Evolutionary conservation across 2,797 vertebrate species (phyloP).

Genomic region (Lagocephalus sceleratus): DNA sequence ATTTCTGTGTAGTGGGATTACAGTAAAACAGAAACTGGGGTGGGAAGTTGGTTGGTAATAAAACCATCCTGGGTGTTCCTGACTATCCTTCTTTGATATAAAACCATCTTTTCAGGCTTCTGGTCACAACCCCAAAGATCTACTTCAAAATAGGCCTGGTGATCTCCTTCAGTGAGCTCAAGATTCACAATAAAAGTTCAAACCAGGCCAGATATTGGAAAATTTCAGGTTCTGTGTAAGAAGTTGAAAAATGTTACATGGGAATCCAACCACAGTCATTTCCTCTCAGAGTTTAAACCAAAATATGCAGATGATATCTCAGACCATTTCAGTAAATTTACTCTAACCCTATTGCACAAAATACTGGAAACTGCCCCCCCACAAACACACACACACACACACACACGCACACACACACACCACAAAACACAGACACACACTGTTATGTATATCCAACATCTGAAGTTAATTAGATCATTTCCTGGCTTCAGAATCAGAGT

Average conservation of each 20-base stretch:
- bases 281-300: conserved; percentile 11
- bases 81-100: conserved; percentile 34
- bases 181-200: conserved; percentile 17
- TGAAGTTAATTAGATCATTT: too few relatives aligned
- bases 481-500: too few relatives aligned
- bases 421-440: too few relatives aligned
- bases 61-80: conserved; percentile 58
- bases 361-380: too few relatives aligned
- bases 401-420: too few relatives aligned
- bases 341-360: too few relatives aligned
- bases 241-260: conserved; percentile 13
- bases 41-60: conserved; percentile 27
- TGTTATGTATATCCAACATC: too few relatives aligned
- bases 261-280: conserved; percentile 30
- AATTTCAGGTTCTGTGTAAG: conserved; percentile 15
- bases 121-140: conserved; percentile 12
- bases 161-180: conserved; percentile 4
- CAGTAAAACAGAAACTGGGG: conserved; percentile 2
- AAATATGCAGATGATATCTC: conserved; percentile 14
- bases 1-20: conserved; percentile 21
- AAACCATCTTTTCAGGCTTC: conserved; percentile 23
- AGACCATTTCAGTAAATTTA: too few relatives aligned
- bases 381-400: too few relatives aligned
- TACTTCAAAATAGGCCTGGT: conserved; percentile 5
- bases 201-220: conserved; percentile 32